Percentiles rank a stretch among this genome's conserved stretches.
Conservation (phyloP, 1,140 invertebrate genomes). For the Acromyrmex charruanus region DNA sequence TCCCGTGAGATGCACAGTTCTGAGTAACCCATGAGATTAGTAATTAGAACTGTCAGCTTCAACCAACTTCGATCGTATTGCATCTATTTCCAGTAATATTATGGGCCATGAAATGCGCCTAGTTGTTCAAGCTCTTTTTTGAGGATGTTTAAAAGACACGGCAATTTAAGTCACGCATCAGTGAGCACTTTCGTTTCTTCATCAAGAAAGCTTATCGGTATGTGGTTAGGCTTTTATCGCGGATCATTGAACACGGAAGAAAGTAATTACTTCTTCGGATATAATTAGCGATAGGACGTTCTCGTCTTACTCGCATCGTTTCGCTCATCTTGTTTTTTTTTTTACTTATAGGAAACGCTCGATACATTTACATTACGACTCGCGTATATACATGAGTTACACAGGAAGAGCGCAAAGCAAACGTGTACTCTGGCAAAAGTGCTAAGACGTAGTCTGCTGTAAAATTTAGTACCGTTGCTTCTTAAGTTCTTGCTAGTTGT, state of each 20-base stretch:
- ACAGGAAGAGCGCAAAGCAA: background rate
- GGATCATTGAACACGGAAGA: constrained; percentile 47
- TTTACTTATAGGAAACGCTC: background rate
- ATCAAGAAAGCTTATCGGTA: constrained; percentile 10
- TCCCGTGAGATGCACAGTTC: background rate
- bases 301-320: background rate
- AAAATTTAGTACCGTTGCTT: constrained; percentile 13
- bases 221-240: constrained; percentile 42
- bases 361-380: constrained; percentile 5
- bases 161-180: constrained; percentile 10
- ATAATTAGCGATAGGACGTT: constrained; percentile 13
- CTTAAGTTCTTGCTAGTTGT: background rate
- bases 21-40: background rate
- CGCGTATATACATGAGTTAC: background rate
- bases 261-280: constrained; percentile 44
- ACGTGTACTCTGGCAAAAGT: background rate
- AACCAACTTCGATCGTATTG: background rate
- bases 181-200: constrained; percentile 32
- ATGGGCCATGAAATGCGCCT: background rate
- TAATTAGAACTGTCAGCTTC: background rate
- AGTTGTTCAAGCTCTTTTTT: constrained; percentile 15
- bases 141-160: background rate
- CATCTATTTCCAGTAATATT: constrained; percentile 13
- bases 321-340: background rate
- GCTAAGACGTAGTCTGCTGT: background rate